Evolutionary conservation across 2,888 invertebrate species (phyloP), one percentile per base, ranked within the genome.

Genomic region (Mythimna impura): DNA sequence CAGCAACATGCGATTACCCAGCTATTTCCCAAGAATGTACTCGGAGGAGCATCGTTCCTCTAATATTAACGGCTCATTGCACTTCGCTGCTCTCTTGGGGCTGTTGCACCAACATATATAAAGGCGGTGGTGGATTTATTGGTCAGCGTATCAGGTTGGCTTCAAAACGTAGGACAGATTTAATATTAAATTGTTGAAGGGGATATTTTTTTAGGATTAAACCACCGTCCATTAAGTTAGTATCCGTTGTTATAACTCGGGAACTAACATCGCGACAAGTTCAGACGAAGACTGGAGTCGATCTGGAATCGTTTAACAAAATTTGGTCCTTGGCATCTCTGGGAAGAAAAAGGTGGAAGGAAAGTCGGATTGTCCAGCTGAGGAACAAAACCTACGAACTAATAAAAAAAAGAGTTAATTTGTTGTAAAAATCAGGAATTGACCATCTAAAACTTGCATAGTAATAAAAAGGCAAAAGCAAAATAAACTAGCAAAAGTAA

Each of bases 31-130:
- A 64, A 80, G 84, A 83, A 68, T 55, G 69, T 67, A 57, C 58
- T 36, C 57, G 22, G 55, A 70, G 73, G 67, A 73, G 50, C 34
- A 40, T 62, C 60, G 73, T 62, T 80, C 57, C 40, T 73, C 57
- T 40, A 80, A 80, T 76, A 71, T 85, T 85, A 66, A 80, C 83
- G 60, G 69, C 55, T 83, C 80, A 83, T 80, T 83, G 58, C 83
- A 85, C 83, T 60, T 63, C 72, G 61, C 61, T 69, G 83, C 25
- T 3, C 74, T 22, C 65, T 76, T 52, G 55, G 22, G 83, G 61
- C 55, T 61, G 61, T 43, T 71, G 73, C 76, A 68, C 67, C 71
- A 63, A 55, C 65, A 20, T 43, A 55, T 71, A 61, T 77, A 80
- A 76, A 66, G 72, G 76, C 66, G 50, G 69, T 62, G 66, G 79